Conservation (phyloP, 2,888 invertebrate genomes). For the Eulithis testata region DNA sequence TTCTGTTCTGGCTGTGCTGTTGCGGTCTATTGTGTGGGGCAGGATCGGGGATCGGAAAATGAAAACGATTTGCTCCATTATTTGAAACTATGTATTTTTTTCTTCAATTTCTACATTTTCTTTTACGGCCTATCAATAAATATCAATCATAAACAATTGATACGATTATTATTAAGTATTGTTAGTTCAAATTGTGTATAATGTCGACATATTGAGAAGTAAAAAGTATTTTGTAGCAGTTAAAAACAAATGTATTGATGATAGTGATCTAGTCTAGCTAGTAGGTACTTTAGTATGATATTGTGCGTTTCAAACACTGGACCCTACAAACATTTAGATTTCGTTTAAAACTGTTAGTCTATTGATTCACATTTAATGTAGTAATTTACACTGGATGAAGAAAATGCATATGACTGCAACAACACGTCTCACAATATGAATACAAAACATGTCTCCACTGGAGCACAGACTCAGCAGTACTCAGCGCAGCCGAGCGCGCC, state of each 20-base stretch:
- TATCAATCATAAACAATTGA: constrained; percentile 84
- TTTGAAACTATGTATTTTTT: constrained; percentile 83
- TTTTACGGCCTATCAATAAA: constrained; percentile 81
- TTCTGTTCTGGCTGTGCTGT: not conserved
- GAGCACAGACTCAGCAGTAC: constrained; percentile 13
- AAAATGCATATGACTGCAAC: constrained; percentile 73
- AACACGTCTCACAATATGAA: constrained; percentile 58
- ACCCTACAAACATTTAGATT: constrained; percentile 84
- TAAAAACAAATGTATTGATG: constrained; percentile 71
- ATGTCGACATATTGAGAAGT: constrained; percentile 78
- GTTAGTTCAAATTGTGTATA: constrained; percentile 71
- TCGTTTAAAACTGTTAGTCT: constrained; percentile 79
- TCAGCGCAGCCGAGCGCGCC: constrained; percentile 62
- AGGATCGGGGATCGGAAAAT: constrained; percentile 42
- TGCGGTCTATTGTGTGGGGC: constrained; percentile 17
- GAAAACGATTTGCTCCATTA: constrained; percentile 69
- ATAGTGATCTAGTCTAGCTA: constrained; percentile 71
- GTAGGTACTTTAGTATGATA: constrained; percentile 54
- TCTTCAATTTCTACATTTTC: constrained; percentile 80
- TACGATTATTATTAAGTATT: constrained; percentile 67
- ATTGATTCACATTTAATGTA: constrained; percentile 79
- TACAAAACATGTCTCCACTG: too few species aligned
- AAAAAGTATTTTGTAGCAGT: constrained; percentile 71
- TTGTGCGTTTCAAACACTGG: constrained; percentile 84
- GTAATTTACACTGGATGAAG: constrained; percentile 79